These are phyloP conservation scores for Psephotus haematonotus DNA, from an alignment of 2,113 vertebrate species.

Conservation along the genomic window DNA sequence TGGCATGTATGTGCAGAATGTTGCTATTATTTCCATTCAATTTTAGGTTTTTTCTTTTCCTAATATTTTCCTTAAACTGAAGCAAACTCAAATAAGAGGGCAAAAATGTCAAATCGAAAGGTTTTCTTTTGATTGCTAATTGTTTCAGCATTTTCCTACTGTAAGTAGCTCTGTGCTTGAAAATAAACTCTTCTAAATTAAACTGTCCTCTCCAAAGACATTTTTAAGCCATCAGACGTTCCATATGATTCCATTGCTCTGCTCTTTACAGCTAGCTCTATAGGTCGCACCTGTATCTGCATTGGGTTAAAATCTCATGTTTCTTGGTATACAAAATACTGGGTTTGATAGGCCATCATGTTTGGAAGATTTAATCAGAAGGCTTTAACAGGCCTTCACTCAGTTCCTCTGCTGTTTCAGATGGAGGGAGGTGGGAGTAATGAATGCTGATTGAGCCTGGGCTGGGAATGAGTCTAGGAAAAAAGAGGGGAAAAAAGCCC, in stretches of 20 bases:
- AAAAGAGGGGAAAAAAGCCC: neutral
- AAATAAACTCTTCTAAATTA: conserved; percentile 24
- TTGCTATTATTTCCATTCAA: neutral
- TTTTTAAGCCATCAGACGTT: neutral
- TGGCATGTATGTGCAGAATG: neutral
- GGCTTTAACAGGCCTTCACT: conserved; percentile 18
- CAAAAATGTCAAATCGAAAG: conserved; percentile 27
- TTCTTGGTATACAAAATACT: conserved; percentile 40
- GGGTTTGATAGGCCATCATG: conserved; percentile 49
- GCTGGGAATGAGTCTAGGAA: conserved; percentile 45
- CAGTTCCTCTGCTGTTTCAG: conserved; percentile 6
- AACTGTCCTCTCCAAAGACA: neutral
- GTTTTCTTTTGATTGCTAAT: conserved; percentile 54
- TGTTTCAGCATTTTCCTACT: conserved; percentile 5
- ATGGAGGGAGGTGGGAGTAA: conserved; percentile 60
- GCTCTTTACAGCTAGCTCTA: neutral
- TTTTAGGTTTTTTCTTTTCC: neutral
- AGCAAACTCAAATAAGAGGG: conserved; percentile 17
- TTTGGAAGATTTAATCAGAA: conserved; percentile 67
- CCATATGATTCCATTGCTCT: neutral
- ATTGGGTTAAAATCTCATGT: conserved; percentile 37
- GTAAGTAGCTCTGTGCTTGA: neutral
- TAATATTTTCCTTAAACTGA: conserved; percentile 27
- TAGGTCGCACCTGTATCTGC: neutral
- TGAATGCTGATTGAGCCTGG: conserved; percentile 69